phyloP scores from a whole-genome alignment of 2,888 invertebrate genomes.

The Cordilura impudica region DNA sequence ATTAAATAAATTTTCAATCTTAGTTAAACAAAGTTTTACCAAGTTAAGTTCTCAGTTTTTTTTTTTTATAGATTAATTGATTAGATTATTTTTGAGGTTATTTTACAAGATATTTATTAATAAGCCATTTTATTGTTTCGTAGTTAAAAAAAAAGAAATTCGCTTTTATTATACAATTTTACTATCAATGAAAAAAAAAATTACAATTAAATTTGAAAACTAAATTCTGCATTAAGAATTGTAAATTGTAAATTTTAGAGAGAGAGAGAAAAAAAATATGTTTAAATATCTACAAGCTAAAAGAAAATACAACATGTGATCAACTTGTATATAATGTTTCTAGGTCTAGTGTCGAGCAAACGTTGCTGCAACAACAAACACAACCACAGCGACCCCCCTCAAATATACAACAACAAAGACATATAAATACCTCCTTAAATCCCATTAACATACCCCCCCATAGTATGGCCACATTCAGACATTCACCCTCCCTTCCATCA shows the following conservation, averaged over 20 bases:
- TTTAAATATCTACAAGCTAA: slow-evolving; percentile 28
- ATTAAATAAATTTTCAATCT: too few species aligned
- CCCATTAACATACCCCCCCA: slow-evolving; percentile 36
- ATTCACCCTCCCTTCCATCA: slow-evolving; percentile 40
- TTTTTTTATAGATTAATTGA: too few species aligned
- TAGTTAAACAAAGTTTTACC: too few species aligned
- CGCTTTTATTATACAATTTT: slow-evolving; percentile 51
- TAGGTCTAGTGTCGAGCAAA: slow-evolving; percentile 78
- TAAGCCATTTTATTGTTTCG: too few species aligned
- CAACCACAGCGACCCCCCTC: slow-evolving; percentile 66
- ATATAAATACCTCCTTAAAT: slow-evolving; percentile 61
- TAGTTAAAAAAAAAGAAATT: slow-evolving; percentile 53
- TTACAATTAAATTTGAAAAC: slow-evolving; percentile 66
- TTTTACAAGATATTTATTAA: too few species aligned
- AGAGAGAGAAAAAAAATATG: slow-evolving; percentile 6
- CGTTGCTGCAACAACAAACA: slow-evolving; percentile 76
- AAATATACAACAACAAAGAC: slow-evolving; percentile 66
- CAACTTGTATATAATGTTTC: slow-evolving; percentile 79
- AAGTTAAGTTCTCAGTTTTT: too few species aligned
- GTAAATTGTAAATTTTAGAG: slow-evolving; percentile 25
- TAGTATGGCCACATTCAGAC: slow-evolving; percentile 36
- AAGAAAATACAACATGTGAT: slow-evolving; percentile 55
- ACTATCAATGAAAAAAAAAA: slow-evolving; percentile 21
- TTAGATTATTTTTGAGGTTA: background rate
- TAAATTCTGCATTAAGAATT: slow-evolving; percentile 42